These are phyloP conservation scores for Tubulanus polymorphus DNA, from an alignment of 2,888 invertebrate genomes.

Conservation along the genomic window DNA sequence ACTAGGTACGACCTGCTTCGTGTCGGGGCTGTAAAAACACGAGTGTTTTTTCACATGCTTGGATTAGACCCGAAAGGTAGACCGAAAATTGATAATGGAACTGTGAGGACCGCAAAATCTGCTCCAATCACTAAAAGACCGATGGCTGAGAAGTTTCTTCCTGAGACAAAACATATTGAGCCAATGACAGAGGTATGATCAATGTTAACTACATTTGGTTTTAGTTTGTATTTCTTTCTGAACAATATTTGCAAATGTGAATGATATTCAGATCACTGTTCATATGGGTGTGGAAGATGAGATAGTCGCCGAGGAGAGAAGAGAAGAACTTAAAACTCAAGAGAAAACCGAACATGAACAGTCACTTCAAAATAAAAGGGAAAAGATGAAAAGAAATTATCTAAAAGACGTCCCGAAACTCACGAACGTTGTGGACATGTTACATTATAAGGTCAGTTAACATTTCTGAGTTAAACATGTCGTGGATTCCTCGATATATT, in stretches of 20 bases:
- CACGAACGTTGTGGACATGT: constrained; percentile 28
- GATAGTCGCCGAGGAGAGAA: constrained; percentile 5
- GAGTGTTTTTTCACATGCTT: constrained; percentile 25
- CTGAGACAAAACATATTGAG: too few species aligned
- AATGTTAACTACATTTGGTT: too few species aligned
- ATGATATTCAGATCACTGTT: too few species aligned
- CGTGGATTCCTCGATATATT: too few species aligned
- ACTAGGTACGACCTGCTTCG: constrained; percentile 33
- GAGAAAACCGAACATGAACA: neutral
- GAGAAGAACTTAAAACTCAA: neutral
- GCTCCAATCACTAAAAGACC: too few species aligned
- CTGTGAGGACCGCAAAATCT: too few species aligned
- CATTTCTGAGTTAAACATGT: too few species aligned
- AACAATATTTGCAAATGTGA: too few species aligned
- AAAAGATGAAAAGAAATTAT: neutral
- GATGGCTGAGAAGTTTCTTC: too few species aligned
- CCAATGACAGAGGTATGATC: too few species aligned
- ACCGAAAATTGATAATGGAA: constrained; percentile 10
- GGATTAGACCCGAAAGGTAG: constrained; percentile 26
- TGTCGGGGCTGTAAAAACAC: constrained; percentile 25
- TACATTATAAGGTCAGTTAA: constrained; percentile 30
- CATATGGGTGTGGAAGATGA: too few species aligned
- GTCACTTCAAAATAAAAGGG: neutral
- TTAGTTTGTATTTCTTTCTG: too few species aligned
- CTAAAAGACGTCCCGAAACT: constrained; percentile 20